Evolutionary conservation across 1,140 invertebrate genomes (phyloP).

Genomic region (Tribolium castaneum): DNA sequence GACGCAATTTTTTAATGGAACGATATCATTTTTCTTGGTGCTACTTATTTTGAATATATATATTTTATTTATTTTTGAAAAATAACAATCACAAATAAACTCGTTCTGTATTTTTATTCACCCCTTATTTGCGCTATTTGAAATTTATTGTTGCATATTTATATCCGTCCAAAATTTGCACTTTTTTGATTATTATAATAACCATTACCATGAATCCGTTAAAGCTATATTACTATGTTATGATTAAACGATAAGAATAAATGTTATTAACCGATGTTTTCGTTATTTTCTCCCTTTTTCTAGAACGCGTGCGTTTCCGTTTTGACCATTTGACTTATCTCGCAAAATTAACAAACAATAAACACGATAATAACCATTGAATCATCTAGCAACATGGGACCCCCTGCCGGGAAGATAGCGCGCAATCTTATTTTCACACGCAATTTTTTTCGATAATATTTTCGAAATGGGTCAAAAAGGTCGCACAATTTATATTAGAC

Average conservation of each 20-base stretch:
- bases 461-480: conserved; percentile 15
- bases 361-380: conserved; percentile 1
- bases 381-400: conserved; percentile 7
- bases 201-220: neutral
- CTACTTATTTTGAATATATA: too few relatives aligned
- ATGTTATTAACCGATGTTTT: neutral
- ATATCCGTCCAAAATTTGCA: conserved; percentile 21
- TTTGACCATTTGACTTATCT: neutral
- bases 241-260: conserved; percentile 8
- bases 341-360: neutral
- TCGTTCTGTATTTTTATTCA: too few relatives aligned
- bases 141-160: neutral
- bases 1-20: too few relatives aligned
- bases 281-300: neutral
- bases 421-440: conserved; percentile 20
- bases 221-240: conserved; percentile 1
- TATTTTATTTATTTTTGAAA: too few relatives aligned
- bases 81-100: too few relatives aligned
- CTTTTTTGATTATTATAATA: neutral
- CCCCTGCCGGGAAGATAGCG: conserved; percentile 4
- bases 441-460: conserved; percentile 10
- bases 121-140: too few relatives aligned
- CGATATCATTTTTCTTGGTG: too few relatives aligned
- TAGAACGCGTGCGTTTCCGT: neutral
- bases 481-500: neutral